A percentile compares a stretch with the other conserved stretches of the same genome.
Evolutionary conservation across 2,797 vertebrate species (phyloP).

Genomic region (Hippoglossus hippoglossus): DNA sequence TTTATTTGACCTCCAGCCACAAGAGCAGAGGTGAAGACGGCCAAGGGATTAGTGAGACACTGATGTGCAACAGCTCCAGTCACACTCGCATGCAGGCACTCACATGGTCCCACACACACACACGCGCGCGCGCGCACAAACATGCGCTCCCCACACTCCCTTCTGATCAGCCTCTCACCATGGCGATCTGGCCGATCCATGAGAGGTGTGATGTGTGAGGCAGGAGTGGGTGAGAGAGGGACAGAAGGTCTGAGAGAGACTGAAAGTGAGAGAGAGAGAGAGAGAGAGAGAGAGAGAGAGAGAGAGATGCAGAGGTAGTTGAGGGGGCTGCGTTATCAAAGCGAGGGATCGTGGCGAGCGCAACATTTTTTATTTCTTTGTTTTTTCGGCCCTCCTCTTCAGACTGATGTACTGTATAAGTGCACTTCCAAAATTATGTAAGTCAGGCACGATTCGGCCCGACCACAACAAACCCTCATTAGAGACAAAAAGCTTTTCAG

Average conservation of each 20-base stretch:
- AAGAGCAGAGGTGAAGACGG: conserved; percentile 48
- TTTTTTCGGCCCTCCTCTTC: conserved; percentile 50
- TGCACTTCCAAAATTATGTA: conserved; percentile 62
- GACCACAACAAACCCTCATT: conserved; percentile 63
- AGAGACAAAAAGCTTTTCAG: conserved; percentile 27
- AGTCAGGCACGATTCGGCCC: conserved; percentile 62
- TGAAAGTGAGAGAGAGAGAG: conserved; percentile 37
- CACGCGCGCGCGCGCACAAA: conserved; percentile 15
- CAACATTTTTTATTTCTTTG: neutral
- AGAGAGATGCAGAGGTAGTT: conserved; percentile 68
- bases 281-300: conserved; percentile 17
- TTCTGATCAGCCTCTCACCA: conserved; percentile 69
- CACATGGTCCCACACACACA: no score
- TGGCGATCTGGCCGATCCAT: conserved; percentile 46
- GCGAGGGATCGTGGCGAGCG: conserved; percentile 27
- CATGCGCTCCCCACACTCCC: conserved; percentile 35
- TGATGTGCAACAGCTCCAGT: conserved; percentile 54
- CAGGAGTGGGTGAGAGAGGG: conserved; percentile 73
- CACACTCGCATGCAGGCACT: conserved; percentile 22
- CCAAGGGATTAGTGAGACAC: conserved; percentile 51
- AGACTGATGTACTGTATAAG: conserved; percentile 44
- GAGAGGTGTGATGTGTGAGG: conserved; percentile 74
- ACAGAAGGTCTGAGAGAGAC: conserved; percentile 69
- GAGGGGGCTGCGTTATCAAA: conserved; percentile 68
- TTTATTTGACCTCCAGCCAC: conserved; percentile 50